Conservation (phyloP, 53 echinoderm and acorn worm species). For the Arbacia lixula region DNA sequence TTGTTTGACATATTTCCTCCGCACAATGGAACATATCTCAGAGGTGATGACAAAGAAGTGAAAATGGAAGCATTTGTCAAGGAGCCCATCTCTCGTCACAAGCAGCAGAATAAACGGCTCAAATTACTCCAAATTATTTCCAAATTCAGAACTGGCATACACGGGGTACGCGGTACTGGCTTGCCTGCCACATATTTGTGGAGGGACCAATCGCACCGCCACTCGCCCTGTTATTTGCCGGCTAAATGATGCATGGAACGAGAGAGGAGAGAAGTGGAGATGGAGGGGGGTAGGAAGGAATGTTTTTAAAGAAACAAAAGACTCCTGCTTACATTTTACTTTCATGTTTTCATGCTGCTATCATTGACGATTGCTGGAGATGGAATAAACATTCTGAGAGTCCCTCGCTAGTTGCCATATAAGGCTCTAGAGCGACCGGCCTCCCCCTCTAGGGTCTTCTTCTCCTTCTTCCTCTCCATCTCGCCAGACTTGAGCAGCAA, state of each 20-base stretch:
- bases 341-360: constrained; percentile 11
- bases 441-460: too few relatives aligned
- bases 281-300: background rate
- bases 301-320: constrained; percentile 2
- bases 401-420: too few relatives aligned
- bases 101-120: constrained; percentile 17
- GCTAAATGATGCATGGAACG: constrained; percentile 32
- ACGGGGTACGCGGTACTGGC: background rate
- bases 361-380: too few relatives aligned
- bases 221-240: constrained; percentile 5
- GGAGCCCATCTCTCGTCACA: constrained; percentile 19
- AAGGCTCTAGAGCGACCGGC: too few relatives aligned
- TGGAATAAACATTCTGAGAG: too few relatives aligned
- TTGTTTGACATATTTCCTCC: too few relatives aligned
- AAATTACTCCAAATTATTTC: constrained; percentile 34
- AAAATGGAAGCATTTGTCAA: constrained; percentile 41
- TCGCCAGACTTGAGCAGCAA: too few relatives aligned
- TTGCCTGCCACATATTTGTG: background rate
- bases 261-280: background rate
- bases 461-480: too few relatives aligned
- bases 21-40: too few relatives aligned
- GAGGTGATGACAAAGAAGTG: too few relatives aligned
- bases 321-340: too few relatives aligned
- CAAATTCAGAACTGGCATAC: constrained; percentile 31
- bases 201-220: background rate